These are phyloP conservation scores for Drosophila cognata DNA, from an alignment of 2,888 invertebrate species.

Conservation along the genomic window DNA sequence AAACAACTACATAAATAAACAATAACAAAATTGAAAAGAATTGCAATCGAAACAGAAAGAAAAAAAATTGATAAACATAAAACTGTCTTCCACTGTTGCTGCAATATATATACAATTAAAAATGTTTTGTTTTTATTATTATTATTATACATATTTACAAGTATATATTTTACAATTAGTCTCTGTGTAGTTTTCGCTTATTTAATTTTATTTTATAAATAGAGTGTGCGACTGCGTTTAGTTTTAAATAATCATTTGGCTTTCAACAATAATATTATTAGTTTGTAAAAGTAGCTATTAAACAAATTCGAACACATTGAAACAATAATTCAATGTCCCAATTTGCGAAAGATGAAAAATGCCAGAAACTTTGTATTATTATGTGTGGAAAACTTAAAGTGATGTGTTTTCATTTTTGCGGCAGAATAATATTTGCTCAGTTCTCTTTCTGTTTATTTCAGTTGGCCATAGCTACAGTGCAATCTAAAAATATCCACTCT, in stretches of 20 bases:
- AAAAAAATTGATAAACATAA: slow-evolving; percentile 40
- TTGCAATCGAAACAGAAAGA: slow-evolving; percentile 48
- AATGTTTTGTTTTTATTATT: slow-evolving; percentile 56
- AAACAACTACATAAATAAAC: slow-evolving; percentile 34
- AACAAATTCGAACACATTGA: slow-evolving; percentile 54
- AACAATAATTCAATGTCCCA: slow-evolving; percentile 18
- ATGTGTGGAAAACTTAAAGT: slow-evolving; percentile 36
- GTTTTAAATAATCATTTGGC: slow-evolving; percentile 45
- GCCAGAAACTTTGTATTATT: slow-evolving; percentile 54
- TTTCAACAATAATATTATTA: slow-evolving; percentile 38
- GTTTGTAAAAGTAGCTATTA: slow-evolving; percentile 47
- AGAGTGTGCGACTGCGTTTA: slow-evolving; percentile 57
- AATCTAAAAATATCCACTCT: not conserved
- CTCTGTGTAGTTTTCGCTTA: slow-evolving; percentile 50
- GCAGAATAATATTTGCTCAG: slow-evolving; percentile 2
- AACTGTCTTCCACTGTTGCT: slow-evolving; percentile 83
- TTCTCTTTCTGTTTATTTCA: slow-evolving; percentile 15
- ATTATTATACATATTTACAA: slow-evolving; percentile 28
- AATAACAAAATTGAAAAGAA: slow-evolving; percentile 25
- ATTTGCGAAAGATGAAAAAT: slow-evolving; percentile 11
- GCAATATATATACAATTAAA: slow-evolving; percentile 70
- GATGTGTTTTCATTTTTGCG: slow-evolving; percentile 23
- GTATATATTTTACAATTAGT: slow-evolving; percentile 40
- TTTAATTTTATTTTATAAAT: slow-evolving; percentile 48
- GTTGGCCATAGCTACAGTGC: slow-evolving; percentile 36